phyloP scores from a whole-genome alignment of 1,140 invertebrate genomes.

The Papilio helenus region DNA sequence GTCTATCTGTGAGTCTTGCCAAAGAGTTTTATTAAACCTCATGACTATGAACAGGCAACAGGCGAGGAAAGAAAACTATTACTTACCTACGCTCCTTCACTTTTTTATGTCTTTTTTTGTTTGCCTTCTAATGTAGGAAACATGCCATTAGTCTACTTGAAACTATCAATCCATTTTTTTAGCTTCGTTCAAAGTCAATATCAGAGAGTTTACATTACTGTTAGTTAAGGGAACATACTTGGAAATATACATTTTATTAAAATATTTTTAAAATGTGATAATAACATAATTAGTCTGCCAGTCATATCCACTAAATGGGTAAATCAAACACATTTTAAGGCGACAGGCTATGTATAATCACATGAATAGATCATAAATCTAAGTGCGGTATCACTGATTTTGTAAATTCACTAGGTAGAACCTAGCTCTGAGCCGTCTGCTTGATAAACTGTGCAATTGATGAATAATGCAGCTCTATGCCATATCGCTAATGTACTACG shows the following conservation, averaged over 20 bases:
- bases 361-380: background rate
- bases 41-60: background rate
- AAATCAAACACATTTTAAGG: no score
- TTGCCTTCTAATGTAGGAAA: background rate
- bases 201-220: no score
- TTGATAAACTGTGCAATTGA: slow-evolving; percentile 12
- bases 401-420: slow-evolving; percentile 12
- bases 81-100: background rate
- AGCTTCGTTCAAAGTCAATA: no score
- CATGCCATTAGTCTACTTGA: background rate
- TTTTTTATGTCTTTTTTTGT: background rate
- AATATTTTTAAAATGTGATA: no score
- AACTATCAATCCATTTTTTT: background rate
- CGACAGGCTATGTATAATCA: no score
- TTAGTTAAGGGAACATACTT: no score
- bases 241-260: no score
- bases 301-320: no score
- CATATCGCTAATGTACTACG: slow-evolving; percentile 31
- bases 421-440: slow-evolving; percentile 20
- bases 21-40: slow-evolving; percentile 8
- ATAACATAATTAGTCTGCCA: no score
- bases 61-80: background rate
- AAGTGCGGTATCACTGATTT: background rate
- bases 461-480: slow-evolving; percentile 25
- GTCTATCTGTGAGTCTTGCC: slow-evolving; percentile 17